Evolutionary conservation across 2,113 vertebrate species (phyloP).

Genomic region (Sapayoa aenigma): DNA sequence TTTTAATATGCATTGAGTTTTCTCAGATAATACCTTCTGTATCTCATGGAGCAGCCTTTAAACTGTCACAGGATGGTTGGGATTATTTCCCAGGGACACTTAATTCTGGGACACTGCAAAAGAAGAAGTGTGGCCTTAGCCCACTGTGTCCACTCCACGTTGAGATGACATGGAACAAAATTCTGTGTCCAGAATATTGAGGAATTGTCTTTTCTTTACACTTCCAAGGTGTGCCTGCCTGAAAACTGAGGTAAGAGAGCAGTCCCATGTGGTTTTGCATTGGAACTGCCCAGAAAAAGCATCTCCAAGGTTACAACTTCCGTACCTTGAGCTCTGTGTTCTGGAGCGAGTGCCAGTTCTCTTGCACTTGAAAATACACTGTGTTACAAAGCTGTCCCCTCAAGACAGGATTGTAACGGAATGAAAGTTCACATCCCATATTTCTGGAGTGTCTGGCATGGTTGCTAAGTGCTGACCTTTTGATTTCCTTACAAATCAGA

Average conservation of each 20-base stretch:
- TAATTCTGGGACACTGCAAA: neutral
- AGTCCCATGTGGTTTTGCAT: neutral
- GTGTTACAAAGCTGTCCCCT: neutral
- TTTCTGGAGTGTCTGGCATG: neutral
- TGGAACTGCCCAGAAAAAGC: neutral
- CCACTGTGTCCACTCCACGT: fast-evolving
- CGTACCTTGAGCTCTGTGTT: neutral
- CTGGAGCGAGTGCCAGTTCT: neutral
- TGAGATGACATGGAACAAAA: neutral
- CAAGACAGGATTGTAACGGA: neutral
- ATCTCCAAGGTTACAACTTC: neutral
- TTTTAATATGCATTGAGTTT: neutral
- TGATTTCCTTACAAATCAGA: neutral
- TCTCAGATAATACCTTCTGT: neutral
- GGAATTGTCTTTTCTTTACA: neutral
- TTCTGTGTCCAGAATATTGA: neutral
- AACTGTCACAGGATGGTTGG: neutral
- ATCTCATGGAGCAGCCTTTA: neutral
- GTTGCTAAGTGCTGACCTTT: neutral
- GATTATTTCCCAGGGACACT: neutral
- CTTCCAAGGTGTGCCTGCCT: neutral
- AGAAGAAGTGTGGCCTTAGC: neutral
- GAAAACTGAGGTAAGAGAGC: neutral
- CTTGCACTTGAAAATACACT: neutral
- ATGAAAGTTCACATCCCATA: neutral